phyloP scores from a whole-genome alignment of 2,113 vertebrate genomes.

The Pristiophorus japonicus region DNA sequence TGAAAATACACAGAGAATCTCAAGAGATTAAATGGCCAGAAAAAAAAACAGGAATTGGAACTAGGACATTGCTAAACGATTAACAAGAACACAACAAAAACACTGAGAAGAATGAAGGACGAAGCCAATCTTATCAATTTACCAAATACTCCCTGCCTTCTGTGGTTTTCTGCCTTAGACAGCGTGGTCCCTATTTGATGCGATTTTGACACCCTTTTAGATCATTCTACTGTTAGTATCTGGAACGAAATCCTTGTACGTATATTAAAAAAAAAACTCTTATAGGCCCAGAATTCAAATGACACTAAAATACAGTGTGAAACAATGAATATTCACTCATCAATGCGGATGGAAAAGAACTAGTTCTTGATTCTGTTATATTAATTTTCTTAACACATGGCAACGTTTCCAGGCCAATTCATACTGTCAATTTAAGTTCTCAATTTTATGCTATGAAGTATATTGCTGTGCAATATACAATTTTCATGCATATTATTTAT shows the following conservation, averaged over 20 bases:
- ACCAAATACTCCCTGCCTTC: not conserved
- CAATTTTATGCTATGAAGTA: not conserved
- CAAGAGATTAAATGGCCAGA: not conserved
- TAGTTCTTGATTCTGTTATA: not conserved
- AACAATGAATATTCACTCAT: not conserved
- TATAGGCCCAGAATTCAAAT: not conserved
- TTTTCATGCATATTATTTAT: slow-evolving; percentile 13
- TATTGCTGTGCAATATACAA: not conserved
- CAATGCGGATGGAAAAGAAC: not conserved
- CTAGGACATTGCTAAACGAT: not conserved
- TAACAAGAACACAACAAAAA: not conserved
- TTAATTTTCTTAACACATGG: not conserved
- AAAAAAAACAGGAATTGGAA: not conserved
- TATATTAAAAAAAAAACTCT: not conserved
- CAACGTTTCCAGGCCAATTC: too few relatives aligned
- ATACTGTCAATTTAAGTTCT: not conserved
- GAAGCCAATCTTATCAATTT: not conserved
- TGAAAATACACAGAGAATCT: too few relatives aligned
- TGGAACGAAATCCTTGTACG: not conserved
- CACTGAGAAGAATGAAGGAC: not conserved
- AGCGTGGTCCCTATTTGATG: not conserved
- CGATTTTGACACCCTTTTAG: not conserved
- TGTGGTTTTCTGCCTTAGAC: not conserved
- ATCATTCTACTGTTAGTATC: not conserved
- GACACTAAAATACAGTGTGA: not conserved